phyloP scores from a whole-genome alignment of 2,888 invertebrate genomes.

The Scaptomyza caliginosa region DNA sequence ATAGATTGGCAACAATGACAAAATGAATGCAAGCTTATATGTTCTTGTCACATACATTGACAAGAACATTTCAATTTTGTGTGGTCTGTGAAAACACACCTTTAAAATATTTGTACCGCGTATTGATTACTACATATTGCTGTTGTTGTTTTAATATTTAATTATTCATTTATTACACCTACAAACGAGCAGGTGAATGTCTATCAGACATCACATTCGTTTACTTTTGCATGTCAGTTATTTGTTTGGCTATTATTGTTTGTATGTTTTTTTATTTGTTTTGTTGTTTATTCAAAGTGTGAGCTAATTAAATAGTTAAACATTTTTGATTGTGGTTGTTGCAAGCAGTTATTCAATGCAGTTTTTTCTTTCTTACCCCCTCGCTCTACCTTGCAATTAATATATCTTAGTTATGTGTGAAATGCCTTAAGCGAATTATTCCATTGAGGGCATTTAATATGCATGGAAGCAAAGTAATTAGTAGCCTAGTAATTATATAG shows the following conservation, averaged over 20 bases:
- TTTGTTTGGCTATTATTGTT: conserved; percentile 28
- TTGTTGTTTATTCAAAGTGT: conserved; percentile 8
- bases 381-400: too few species aligned
- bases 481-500: too few species aligned
- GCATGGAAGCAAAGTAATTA: conserved; percentile 5
- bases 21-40: conserved; percentile 26
- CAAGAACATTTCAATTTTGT: conserved; percentile 71
- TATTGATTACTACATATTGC: conserved; percentile 14
- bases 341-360: not conserved
- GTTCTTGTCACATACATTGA: conserved; percentile 47
- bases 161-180: conserved; percentile 43
- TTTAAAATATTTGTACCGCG: conserved; percentile 28
- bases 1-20: conserved; percentile 13
- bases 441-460: conserved; percentile 12
- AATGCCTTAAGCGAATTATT: conserved; percentile 4
- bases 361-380: too few species aligned
- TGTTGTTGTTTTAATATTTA: conserved; percentile 2
- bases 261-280: not conserved
- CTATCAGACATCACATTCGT: not conserved
- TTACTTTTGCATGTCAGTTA: conserved; percentile 13
- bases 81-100: conserved; percentile 61
- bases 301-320: conserved; percentile 44
- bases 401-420: not conserved
- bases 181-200: conserved; percentile 11
- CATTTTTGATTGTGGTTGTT: conserved; percentile 7